Evolutionary conservation across 2,888 invertebrate species (phyloP).

Genomic region (Lycia hirtaria): DNA sequence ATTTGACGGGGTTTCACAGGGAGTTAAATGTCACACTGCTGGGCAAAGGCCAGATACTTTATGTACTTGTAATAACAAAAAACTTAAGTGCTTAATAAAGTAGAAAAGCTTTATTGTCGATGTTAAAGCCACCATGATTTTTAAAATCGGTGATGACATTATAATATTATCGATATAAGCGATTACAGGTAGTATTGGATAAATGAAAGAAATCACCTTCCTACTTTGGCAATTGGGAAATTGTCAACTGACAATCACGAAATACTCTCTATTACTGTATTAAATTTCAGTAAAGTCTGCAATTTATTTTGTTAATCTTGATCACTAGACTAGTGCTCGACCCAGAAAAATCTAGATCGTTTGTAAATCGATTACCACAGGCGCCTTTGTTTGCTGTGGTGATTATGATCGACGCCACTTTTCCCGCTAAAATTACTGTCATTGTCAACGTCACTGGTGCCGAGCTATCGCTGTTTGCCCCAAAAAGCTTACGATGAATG

Average conservation of each 20-base stretch:
- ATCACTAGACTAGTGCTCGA: constrained; percentile 14
- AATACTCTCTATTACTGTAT: constrained; percentile 9
- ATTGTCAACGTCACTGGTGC: constrained; percentile 57
- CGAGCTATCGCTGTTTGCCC: constrained; percentile 60
- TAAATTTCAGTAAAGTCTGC: constrained; percentile 4
- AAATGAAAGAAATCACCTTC: too few relatives aligned
- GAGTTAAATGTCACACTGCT: too few relatives aligned
- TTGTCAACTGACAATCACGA: neutral
- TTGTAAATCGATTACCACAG: constrained; percentile 27
- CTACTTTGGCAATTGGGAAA: too few relatives aligned
- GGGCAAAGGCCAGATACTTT: too few relatives aligned
- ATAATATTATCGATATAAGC: too few relatives aligned
- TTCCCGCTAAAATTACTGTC: constrained; percentile 68
- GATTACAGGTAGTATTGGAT: too few relatives aligned
- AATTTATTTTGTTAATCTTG: constrained; percentile 10
- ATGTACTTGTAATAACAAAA: too few relatives aligned
- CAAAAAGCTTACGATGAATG: constrained; percentile 68
- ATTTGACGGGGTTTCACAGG: too few relatives aligned
- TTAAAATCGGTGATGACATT: too few relatives aligned
- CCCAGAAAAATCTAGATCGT: constrained; percentile 26
- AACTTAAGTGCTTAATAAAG: too few relatives aligned
- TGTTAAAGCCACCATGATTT: too few relatives aligned
- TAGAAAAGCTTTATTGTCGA: too few relatives aligned
- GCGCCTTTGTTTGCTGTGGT: constrained; percentile 27
- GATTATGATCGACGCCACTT: constrained; percentile 45